Percentiles rank a stretch among this genome's conserved stretches.
These are phyloP conservation scores for Oxyteleia sp. DNA, from an alignment of 2,888 invertebrate species.

Conservation along the genomic window DNA sequence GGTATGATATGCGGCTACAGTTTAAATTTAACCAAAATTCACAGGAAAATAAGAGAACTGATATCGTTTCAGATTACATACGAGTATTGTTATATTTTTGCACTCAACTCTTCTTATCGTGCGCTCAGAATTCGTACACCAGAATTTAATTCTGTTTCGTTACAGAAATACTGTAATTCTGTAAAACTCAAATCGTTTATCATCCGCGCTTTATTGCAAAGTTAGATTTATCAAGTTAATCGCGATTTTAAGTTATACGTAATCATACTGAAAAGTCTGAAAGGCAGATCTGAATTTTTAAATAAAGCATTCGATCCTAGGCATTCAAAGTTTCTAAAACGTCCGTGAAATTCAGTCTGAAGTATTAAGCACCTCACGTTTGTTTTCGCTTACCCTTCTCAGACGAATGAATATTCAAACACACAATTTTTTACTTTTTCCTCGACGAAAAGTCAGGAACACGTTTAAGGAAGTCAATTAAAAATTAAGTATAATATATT, in stretches of 20 bases:
- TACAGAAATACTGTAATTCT: constrained; percentile 15
- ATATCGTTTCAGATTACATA: constrained; percentile 21
- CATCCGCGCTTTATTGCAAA: constrained; percentile 6
- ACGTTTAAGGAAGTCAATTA: no score
- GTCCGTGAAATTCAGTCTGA: constrained; percentile 20
- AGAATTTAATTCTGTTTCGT: no score
- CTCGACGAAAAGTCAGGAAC: no score
- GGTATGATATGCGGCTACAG: neutral
- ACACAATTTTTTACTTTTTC: no score
- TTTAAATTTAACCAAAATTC: constrained; percentile 6
- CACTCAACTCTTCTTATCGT: constrained; percentile 23
- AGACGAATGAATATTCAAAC: no score
- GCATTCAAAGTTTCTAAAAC: constrained; percentile 29
- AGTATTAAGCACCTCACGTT: constrained; percentile 28
- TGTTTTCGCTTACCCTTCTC: no score
- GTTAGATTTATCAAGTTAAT: constrained; percentile 10
- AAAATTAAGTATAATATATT: no score
- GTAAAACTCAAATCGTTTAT: constrained; percentile 28
- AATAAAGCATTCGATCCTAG: constrained; percentile 6
- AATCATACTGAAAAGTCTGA: constrained; percentile 29
- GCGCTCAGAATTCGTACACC: constrained; percentile 4
- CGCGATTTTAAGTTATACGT: constrained; percentile 1
- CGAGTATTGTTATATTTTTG: constrained; percentile 25
- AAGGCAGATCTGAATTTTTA: constrained; percentile 30
- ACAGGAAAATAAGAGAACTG: neutral